Base-by-base conservation (phyloP, 2,113 vertebrate species). In the Crotalus helleri region DNA sequence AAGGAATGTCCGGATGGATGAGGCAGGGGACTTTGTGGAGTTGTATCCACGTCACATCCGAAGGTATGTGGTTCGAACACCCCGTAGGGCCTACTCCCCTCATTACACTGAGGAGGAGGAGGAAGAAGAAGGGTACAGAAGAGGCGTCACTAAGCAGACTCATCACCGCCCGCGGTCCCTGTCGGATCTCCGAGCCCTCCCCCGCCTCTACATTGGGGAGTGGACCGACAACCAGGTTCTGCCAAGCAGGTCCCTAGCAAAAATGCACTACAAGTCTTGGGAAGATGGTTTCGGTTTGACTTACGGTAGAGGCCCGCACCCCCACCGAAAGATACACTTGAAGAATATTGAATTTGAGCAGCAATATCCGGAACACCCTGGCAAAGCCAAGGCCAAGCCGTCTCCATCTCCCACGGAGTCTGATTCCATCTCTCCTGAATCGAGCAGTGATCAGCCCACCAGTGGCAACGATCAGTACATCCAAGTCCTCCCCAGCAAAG, bases 401-500 rank as follows among this genome's bases (percentile, higher is more conserved):
- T 98, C 49, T 33, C 98, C 97, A 0, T 97, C 98, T 6, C 95
- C 98, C 89, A 99, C 98, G 0, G 99, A 99, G 89, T 99, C 99
- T 0, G 99, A 99, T 93, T 99, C 99, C 0, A 81, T 98, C 57
- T 99, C 99, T 0, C 91, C 98, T 13, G 98, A 97, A 6, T 99
- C 99, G 87, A 99, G 99, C 96, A 99, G 98, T 0, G 99, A 99
- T 95, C 99, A 98, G 0, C 98, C 99, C 95, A 98, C 98, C 96
- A 98, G 98, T 96, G 97, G 98, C 96, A 97, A 98, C 0, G 98
- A 99, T 96, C 98, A 98, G 93, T 98, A 98, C 91, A 98, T 99
- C 29, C 99, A 98, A 91, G 98, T 99, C 94, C 98, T 98, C 92
- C 98, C 98, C 12, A 98, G 96, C 94, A 99, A 98, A 94, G 98